Conservation (phyloP, 2,113 vertebrate species). For the Maccullochella peelii region DNA sequence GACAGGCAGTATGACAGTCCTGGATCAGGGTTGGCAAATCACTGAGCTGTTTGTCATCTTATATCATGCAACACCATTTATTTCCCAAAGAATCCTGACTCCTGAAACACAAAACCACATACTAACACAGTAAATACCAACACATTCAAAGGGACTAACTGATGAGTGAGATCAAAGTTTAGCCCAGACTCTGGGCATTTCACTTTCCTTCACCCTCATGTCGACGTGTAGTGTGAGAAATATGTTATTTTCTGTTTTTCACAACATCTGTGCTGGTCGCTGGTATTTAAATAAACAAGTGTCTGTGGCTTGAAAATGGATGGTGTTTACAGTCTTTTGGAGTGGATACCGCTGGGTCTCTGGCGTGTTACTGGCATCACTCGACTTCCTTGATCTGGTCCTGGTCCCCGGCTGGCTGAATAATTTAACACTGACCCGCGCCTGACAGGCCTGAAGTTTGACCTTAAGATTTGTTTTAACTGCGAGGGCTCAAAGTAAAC, state of each 20-base stretch:
- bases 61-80: neutral
- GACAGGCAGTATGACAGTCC: neutral
- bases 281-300: conserved; percentile 73
- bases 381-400: conserved; percentile 74
- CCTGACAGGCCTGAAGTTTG: conserved; percentile 75
- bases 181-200: conserved; percentile 24
- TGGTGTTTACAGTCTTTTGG: conserved; percentile 73
- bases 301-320: conserved; percentile 64
- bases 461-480: conserved; percentile 79
- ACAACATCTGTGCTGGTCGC: conserved; percentile 33
- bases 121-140: conserved; percentile 13
- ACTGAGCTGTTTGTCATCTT: neutral
- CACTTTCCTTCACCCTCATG: conserved; percentile 24
- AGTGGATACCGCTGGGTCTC: conserved; percentile 52
- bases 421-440: conserved; percentile 80
- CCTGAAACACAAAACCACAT: conserved; percentile 10
- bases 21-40: neutral
- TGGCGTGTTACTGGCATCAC: conserved; percentile 65
- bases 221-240: conserved; percentile 30
- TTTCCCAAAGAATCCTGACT: neutral
- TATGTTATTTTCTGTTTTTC: conserved; percentile 62
- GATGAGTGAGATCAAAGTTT: conserved; percentile 66
- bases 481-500: conserved; percentile 71
- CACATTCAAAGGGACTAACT: conserved; percentile 58
- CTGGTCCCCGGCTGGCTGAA: conserved; percentile 66